phyloP scores from a whole-genome alignment of 2,888 invertebrate species.

The Brachynemurus nebulosus region DNA sequence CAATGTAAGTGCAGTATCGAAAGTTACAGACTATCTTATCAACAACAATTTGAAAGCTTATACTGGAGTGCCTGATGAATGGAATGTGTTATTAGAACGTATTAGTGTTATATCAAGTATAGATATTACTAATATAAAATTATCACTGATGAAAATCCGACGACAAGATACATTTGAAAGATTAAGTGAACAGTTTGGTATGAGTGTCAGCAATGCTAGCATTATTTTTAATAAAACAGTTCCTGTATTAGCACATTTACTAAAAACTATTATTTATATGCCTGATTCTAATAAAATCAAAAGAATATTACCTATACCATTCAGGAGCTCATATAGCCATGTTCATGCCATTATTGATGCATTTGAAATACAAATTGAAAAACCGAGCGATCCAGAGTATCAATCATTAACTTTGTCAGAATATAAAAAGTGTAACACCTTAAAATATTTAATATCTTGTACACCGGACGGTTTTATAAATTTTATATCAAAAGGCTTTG shows the following conservation, averaged over 20 bases:
- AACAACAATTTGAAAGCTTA: conserved; percentile 12
- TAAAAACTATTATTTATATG: conserved; percentile 9
- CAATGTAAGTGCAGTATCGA: conserved; percentile 6
- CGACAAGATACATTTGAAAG: conserved; percentile 14
- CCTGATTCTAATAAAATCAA: conserved; percentile 7
- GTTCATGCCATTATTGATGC: conserved; percentile 5
- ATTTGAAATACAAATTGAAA: conserved; percentile 7
- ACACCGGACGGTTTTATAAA: conserved; percentile 21
- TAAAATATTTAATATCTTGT: conserved; percentile 15
- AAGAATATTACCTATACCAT: conserved; percentile 5
- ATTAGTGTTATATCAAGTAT: conserved; percentile 10
- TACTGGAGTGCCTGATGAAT: conserved; percentile 9
- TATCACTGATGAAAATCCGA: conserved; percentile 13
- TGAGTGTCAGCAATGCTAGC: conserved; percentile 12
- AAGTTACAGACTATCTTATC: conserved; percentile 11
- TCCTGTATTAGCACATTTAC: conserved; percentile 13
- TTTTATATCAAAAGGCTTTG: conserved; percentile 23
- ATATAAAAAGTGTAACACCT: conserved; percentile 19
- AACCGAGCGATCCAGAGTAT: conserved; percentile 8
- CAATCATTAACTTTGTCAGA: conserved; percentile 8
- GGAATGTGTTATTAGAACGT: conserved; percentile 8
- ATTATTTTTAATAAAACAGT: conserved; percentile 14
- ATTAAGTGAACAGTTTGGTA: conserved; percentile 13
- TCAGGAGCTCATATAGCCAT: conserved; percentile 1
- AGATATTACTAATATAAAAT: conserved; percentile 10